Base-by-base conservation (phyloP, 2,113 vertebrate genomes). In the Oxyura jamaicensis region DNA sequence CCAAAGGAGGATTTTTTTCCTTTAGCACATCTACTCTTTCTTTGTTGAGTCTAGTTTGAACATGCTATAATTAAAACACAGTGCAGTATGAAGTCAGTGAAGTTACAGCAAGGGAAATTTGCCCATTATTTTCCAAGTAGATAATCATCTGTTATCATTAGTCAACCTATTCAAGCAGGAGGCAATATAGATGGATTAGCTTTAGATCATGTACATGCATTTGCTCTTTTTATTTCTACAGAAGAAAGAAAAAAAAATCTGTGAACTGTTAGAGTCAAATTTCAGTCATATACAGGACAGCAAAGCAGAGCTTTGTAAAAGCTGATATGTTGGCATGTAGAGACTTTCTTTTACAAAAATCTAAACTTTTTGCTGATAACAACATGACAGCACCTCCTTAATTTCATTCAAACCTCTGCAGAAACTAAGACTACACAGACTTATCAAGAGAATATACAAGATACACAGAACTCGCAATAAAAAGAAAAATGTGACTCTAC, bases 141-240 rank as follows among this genome's bases (percentile, higher is more conserved):
- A 91, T 91, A 95, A 94, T 75, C 56, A 93, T 96, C 83, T 89
- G 77, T 94, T 95, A 85, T 82, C 90, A 91, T 95, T 91, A 94
- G 77, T 91, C 88, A 91, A 76, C 53, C 36, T 92, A 94, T 91
- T 93, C 77, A 89, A 62, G 77, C 80, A 91, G n/a, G 62, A 86
- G 69, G 69, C 35, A 89, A 86, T 91, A 87, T 46, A 84, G 91
- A 94, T 89, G 63, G 74, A 94, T 94, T 92, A 55, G 74, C 65
- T 89, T 91, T 67, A 94, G 41, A 89, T 67, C 77, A 62, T 35
- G 63, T 80, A 77, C 53, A 66, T 28, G 19, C 28, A 66, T 83
- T 85, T 90, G 28, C 41, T 90, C 46, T 68, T 91, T 93, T 84
- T 82, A 76, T 62, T 92, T 87, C 62, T 83, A 85, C 28, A 71